Evolutionary conservation across 2,888 invertebrate species (phyloP), one percentile per base, ranked within the genome.

Genomic region (Chironomus riparius): DNA sequence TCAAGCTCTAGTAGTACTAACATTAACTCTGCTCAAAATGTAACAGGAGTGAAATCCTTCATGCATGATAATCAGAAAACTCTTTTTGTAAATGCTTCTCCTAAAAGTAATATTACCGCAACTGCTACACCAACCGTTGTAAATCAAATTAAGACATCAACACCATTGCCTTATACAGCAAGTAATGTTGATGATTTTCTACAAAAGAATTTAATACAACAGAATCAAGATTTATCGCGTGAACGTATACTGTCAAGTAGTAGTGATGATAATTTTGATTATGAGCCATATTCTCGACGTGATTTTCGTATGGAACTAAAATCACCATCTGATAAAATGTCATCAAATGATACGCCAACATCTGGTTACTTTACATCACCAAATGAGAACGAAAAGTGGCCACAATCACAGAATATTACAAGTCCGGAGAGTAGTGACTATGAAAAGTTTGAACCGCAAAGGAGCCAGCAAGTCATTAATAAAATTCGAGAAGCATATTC

Each of bases 111-210:
- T 56, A 56, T 56, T 15, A 56, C 56, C 56, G 15, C 18, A 15
- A 15, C 56, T 56, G 6, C 56, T 56, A 56, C 65, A 65, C 21
- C 21, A 65, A 65, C 6, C 4, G 38, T 38, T 38, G 38, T 38
- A 38, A 38, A 38, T 38, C 38, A 38, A 38, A 38, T 38, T 38
- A 38, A 38, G 38, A 38, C 38, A 18, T 65, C 24, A 65, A 65
- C 65, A 24, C 21, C 65, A 65, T 65, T 48, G 18, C 65, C 74
- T 7, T 74, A 24, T 6, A 7, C 7, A 13, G 13, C 68, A 15
- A 74, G 74, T 28, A 74, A 74, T 65, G 50, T 74, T 68, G 74
- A 74, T 50, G 74, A 74, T 22, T 74, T 74, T 68, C 21, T 74
- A 10, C 21, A 72, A 50, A 38, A 72, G 28, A 70, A 70, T 50